Percentiles rank a stretch among this genome's conserved stretches.
phyloP scores from a whole-genome alignment of 2,888 invertebrate species.

The Polylopha cassiicola region DNA sequence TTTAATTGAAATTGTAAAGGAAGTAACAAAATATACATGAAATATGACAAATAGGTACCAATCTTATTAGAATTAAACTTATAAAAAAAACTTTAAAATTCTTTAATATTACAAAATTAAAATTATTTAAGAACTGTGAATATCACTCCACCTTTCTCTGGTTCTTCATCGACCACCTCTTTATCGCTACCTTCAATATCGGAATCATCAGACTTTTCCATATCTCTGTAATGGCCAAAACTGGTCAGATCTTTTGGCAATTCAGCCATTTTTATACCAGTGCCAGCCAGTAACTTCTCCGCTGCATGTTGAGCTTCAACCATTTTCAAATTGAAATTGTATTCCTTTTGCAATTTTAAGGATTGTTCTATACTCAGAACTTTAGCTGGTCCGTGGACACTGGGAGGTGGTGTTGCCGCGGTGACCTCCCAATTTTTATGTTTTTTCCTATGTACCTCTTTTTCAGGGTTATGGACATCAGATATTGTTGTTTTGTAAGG shows the following conservation, averaged over 20 bases:
- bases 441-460: constrained; percentile 69
- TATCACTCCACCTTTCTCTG: constrained; percentile 73
- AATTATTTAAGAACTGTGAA: constrained; percentile 68
- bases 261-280: constrained; percentile 56
- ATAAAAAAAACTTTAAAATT: too few relatives aligned
- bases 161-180: constrained; percentile 77
- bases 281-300: constrained; percentile 63
- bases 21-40: too few relatives aligned
- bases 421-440: constrained; percentile 79
- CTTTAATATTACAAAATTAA: too few relatives aligned
- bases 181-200: constrained; percentile 70
- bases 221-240: constrained; percentile 59
- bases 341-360: constrained; percentile 72
- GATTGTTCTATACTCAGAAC: constrained; percentile 75
- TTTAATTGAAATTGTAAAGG: too few relatives aligned
- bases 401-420: constrained; percentile 79
- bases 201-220: constrained; percentile 48
- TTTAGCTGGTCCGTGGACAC: constrained; percentile 73
- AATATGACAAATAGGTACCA: too few relatives aligned
- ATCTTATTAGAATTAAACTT: too few relatives aligned
- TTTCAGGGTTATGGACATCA: constrained; percentile 73
- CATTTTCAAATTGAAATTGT: constrained; percentile 61
- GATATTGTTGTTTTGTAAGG: constrained; percentile 77
- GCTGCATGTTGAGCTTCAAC: constrained; percentile 77
- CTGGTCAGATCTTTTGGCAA: constrained; percentile 46